Conservation (phyloP, 2,888 invertebrate species). For the Dryadula phaetusa region DNA sequence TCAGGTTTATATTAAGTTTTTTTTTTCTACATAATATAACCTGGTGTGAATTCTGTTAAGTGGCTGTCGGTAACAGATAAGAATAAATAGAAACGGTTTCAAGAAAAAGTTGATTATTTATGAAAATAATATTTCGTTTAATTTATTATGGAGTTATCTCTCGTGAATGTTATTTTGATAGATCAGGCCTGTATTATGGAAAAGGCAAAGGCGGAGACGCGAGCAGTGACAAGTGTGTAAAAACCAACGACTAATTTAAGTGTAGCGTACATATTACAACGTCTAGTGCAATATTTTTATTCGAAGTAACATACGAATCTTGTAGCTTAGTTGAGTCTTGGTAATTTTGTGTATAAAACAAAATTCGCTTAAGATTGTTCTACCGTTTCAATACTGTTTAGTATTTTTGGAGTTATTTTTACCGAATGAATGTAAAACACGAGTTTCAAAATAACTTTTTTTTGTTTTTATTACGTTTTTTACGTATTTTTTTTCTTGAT, state of each 20-base stretch:
- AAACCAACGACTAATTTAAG: conserved; percentile 82
- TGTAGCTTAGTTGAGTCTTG: conserved; percentile 62
- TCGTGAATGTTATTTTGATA: too few relatives aligned
- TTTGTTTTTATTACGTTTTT: not conserved
- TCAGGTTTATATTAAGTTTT: conserved; percentile 86
- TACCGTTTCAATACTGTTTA: conserved; percentile 10
- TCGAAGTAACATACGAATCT: conserved; percentile 22
- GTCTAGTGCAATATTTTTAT: conserved; percentile 78
- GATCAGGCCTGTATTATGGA: too few relatives aligned
- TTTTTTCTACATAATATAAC: too few relatives aligned
- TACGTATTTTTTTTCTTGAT: too few relatives aligned
- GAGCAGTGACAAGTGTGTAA: conserved; percentile 43
- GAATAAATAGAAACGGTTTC: too few relatives aligned
- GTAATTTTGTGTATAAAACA: conserved; percentile 78
- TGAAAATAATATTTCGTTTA: not conserved
- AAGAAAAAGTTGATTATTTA: not conserved
- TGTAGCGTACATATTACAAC: conserved; percentile 69
- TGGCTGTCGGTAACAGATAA: too few relatives aligned
- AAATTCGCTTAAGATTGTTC: conserved; percentile 78
- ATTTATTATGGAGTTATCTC: not conserved
- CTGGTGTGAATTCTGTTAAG: too few relatives aligned
- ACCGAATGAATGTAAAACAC: conserved; percentile 26
- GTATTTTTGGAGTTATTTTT: conserved; percentile 22
- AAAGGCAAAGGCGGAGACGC: not conserved
- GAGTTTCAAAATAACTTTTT: not conserved